These are phyloP conservation scores for Clepsis dumicolana DNA, from an alignment of 2,888 invertebrate species.

Conservation along the genomic window DNA sequence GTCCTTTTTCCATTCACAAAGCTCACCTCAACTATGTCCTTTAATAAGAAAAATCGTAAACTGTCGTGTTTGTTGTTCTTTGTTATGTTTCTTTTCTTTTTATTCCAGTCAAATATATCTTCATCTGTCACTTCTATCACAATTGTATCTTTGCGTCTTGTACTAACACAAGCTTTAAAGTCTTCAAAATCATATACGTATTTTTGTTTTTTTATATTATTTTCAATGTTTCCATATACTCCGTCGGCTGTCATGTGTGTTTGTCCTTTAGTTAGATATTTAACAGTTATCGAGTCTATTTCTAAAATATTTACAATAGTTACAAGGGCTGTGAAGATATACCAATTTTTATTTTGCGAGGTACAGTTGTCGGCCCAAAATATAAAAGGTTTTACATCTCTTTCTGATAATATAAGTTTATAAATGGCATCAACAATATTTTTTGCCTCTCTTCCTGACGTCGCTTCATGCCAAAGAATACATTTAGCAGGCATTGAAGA, in stretches of 20 bases:
- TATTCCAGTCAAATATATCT: too few relatives aligned
- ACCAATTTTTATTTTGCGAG: slow-evolving; percentile 12
- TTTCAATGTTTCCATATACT: slow-evolving; percentile 1
- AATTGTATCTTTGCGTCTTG: too few relatives aligned
- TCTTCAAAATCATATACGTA: slow-evolving; percentile 12
- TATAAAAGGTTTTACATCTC: slow-evolving; percentile 1
- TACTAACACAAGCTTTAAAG: too few relatives aligned
- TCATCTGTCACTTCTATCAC: too few relatives aligned
- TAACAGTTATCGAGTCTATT: slow-evolving; percentile 7
- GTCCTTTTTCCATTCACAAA: too few relatives aligned
- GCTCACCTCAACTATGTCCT: too few relatives aligned
- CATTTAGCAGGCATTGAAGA: neutral
- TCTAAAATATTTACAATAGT: neutral
- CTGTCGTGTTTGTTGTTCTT: too few relatives aligned
- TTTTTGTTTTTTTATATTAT: neutral
- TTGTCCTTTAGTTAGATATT: slow-evolving; percentile 9
- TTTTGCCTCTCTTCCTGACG: slow-evolving; percentile 5
- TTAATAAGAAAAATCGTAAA: too few relatives aligned
- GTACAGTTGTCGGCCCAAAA: slow-evolving; percentile 13
- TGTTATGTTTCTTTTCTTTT: too few relatives aligned
- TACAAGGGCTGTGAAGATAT: neutral
- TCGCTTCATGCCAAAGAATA: slow-evolving; percentile 10
- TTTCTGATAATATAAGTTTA: neutral
- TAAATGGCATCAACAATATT: slow-evolving; percentile 8
- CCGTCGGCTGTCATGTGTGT: slow-evolving; percentile 13